Conservation (phyloP, 2,113 vertebrate genomes). For the Sander lucioperca region DNA sequence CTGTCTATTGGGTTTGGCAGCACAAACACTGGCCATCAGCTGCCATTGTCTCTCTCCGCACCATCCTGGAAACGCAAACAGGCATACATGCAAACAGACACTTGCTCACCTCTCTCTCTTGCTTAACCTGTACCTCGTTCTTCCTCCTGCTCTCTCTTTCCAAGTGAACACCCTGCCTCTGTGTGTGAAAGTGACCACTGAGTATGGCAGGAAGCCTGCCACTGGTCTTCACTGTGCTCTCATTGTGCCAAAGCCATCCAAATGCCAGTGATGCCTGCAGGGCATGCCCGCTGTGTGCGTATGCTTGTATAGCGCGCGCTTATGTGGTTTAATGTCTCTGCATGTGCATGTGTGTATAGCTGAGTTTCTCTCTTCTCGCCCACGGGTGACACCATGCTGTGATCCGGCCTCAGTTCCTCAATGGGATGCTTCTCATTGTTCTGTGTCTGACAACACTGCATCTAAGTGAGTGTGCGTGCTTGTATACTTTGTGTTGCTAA, state of each 20-base stretch:
- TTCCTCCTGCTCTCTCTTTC: constrained; percentile 26
- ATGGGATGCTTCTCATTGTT: constrained; percentile 25
- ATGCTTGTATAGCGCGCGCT: constrained; percentile 39
- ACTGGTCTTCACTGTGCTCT: constrained; percentile 63
- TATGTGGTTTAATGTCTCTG: constrained; percentile 44
- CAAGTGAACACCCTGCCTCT: constrained; percentile 49
- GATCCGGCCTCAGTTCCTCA: constrained; percentile 54
- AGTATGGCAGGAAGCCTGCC: constrained; percentile 55
- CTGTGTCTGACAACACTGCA: constrained; percentile 19
- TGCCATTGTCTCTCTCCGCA: constrained; percentile 59
- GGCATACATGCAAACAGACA: constrained; percentile 26
- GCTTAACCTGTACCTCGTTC: constrained; percentile 26
- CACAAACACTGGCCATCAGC: constrained; percentile 58
- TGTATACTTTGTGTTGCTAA: constrained; percentile 16
- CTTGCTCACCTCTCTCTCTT: constrained; percentile 7
- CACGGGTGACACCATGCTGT: constrained; percentile 60
- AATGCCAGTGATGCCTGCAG: constrained; percentile 71
- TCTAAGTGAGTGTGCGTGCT: constrained; percentile 3
- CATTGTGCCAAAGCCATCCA: constrained; percentile 69
- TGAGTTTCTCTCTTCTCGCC: constrained; percentile 51
- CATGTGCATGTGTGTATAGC: constrained; percentile 31
- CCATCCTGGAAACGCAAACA: constrained; percentile 37
- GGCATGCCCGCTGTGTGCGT: constrained; percentile 57
- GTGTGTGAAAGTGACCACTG: constrained; percentile 65
- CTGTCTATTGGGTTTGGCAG: constrained; percentile 65